Percentiles rank a stretch among this genome's conserved stretches.
Evolutionary conservation across 2,888 invertebrate genomes (phyloP).

Genomic region (Hipparchia semele): DNA sequence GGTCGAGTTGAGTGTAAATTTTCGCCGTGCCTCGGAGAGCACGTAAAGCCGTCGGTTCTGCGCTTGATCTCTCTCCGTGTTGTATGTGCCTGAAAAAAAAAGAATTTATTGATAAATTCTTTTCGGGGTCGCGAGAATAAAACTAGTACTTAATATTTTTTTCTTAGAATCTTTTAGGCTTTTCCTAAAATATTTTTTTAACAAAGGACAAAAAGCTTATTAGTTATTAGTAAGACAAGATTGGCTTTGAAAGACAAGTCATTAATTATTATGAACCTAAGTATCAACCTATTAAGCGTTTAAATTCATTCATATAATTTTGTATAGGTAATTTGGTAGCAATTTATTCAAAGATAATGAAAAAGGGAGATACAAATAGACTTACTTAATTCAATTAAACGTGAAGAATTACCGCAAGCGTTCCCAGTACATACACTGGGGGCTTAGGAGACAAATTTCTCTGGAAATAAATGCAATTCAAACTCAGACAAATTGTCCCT

Average conservation of each 20-base stretch:
- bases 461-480: conserved; percentile 81
- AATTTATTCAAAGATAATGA: conserved; percentile 37
- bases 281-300: too few species aligned
- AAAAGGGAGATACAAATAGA: conserved; percentile 47
- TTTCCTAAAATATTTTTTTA: not conserved
- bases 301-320: not conserved
- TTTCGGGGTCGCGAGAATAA: not conserved
- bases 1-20: too few species aligned
- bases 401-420: conserved; percentile 64
- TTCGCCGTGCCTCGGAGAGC: too few species aligned
- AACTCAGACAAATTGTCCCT: conserved; percentile 82
- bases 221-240: too few species aligned
- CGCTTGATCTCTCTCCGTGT: too few species aligned
- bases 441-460: conserved; percentile 80
- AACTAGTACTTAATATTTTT: not conserved
- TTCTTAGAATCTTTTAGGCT: not conserved
- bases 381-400: conserved; percentile 76
- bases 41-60: too few species aligned
- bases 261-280: too few species aligned
- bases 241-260: too few species aligned
- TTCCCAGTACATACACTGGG: conserved; percentile 64
- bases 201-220: too few species aligned
- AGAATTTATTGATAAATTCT: too few species aligned
- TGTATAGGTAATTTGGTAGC: conserved; percentile 19
- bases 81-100: too few species aligned